phyloP scores from a whole-genome alignment of 2,113 vertebrate genomes.

The Calyptomena viridis region DNA sequence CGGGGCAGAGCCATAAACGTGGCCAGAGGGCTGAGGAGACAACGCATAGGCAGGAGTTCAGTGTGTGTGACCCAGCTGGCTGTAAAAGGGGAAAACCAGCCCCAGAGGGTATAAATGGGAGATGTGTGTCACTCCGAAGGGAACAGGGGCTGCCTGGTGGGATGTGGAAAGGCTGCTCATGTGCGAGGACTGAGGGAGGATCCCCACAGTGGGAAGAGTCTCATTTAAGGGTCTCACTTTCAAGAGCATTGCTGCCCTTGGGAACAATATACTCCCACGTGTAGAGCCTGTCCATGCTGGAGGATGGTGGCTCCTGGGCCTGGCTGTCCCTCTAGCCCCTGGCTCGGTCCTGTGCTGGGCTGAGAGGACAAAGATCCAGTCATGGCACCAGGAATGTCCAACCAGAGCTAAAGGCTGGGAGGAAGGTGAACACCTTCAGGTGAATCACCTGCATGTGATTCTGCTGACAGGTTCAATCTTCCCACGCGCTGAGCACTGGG shows the following conservation, averaged over 20 bases:
- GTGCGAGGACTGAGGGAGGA: neutral
- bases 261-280: fast-evolving
- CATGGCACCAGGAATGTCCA: fast-evolving
- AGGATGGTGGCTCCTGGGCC: neutral
- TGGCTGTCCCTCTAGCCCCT: fast-evolving
- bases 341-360: neutral
- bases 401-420: fast-evolving
- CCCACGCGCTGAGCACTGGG: fast-evolving
- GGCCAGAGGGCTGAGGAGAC: neutral
- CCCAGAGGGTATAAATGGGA: fast-evolving
- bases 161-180: neutral
- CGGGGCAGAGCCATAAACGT: neutral
- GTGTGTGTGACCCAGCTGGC: neutral
- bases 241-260: neutral
- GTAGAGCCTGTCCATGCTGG: fast-evolving
- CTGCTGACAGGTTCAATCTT: neutral
- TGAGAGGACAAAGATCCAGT: fast-evolving
- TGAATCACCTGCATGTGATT: fast-evolving
- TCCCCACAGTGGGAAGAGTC: neutral
- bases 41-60: neutral
- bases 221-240: neutral
- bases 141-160: too few species aligned
- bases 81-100: neutral
- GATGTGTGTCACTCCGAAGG: neutral
- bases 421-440: fast-evolving